phyloP scores from a whole-genome alignment of 2,888 invertebrate genomes.

The Ichneumon xanthorius region DNA sequence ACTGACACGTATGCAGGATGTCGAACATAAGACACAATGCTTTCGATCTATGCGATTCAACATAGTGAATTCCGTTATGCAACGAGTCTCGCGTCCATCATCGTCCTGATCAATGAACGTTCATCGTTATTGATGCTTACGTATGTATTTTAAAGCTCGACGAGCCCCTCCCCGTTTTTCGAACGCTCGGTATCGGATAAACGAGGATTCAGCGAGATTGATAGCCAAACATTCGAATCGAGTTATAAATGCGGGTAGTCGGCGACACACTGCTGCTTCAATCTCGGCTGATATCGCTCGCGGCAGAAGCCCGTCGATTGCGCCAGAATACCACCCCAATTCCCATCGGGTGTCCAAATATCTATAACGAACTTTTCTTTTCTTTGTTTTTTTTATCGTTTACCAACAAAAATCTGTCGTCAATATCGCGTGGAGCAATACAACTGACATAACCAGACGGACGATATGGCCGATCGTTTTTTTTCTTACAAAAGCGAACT shows the following conservation, averaged over 20 bases:
- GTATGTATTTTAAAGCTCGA: constrained; percentile 62
- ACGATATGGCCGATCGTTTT: not conserved
- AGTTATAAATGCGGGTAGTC: constrained; percentile 60
- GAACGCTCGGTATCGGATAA: constrained; percentile 34
- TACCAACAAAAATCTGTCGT: not conserved
- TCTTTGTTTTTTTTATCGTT: constrained; percentile 4
- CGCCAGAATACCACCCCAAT: constrained; percentile 41
- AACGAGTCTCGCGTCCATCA: constrained; percentile 50
- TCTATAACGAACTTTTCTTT: constrained; percentile 35
- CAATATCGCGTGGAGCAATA: not conserved
- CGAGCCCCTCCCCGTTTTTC: constrained; percentile 62
- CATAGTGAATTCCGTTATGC: constrained; percentile 33
- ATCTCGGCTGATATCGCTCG: constrained; percentile 10
- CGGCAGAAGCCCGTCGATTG: constrained; percentile 50
- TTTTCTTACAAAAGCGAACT: no score
- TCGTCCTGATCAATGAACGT: constrained; percentile 52
- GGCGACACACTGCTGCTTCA: constrained; percentile 34
- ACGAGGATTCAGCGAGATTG: constrained; percentile 58
- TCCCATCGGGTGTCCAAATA: constrained; percentile 55
- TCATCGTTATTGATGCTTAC: constrained; percentile 64
- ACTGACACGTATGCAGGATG: not conserved
- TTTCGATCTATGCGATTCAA: not conserved
- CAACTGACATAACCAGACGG: not conserved
- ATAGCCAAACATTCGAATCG: constrained; percentile 63
- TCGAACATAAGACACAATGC: not conserved